Evolutionary conservation across 2,797 vertebrate genomes (phyloP).

Genomic region (Sebastes baramenuke): DNA sequence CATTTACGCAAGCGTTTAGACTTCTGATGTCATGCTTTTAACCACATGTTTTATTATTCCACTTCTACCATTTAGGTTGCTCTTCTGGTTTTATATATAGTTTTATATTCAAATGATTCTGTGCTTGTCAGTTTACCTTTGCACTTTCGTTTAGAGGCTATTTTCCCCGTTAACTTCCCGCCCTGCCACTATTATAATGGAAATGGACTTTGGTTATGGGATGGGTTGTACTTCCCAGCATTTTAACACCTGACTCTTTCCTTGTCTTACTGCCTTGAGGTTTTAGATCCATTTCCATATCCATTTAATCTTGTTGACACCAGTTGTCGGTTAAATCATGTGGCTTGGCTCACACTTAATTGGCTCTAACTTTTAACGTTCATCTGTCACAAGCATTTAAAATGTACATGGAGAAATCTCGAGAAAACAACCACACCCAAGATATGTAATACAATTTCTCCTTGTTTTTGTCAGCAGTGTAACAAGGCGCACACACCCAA

Average conservation of each 20-base stretch:
- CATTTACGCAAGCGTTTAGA: background rate
- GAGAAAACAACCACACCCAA: conserved; percentile 22
- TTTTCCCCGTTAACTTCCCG: background rate
- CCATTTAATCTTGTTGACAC: background rate
- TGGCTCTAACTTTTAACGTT: background rate
- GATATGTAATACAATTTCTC: background rate
- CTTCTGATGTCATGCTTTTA: background rate
- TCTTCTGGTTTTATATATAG: background rate
- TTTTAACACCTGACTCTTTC: background rate
- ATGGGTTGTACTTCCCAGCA: background rate
- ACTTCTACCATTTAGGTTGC: background rate
- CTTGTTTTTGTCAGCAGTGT: conserved; percentile 8
- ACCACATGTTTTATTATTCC: background rate
- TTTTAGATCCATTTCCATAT: background rate
- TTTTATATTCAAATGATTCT: background rate
- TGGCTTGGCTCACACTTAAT: background rate
- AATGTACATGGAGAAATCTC: background rate
- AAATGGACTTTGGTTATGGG: background rate
- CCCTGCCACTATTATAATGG: background rate
- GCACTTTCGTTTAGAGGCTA: background rate
- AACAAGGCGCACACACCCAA: background rate
- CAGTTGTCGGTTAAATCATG: background rate
- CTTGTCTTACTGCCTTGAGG: background rate
- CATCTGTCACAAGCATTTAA: background rate
- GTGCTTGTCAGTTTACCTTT: background rate